Conservation (phyloP, 2,113 vertebrate genomes). For the Microtus ochrogaster region DNA sequence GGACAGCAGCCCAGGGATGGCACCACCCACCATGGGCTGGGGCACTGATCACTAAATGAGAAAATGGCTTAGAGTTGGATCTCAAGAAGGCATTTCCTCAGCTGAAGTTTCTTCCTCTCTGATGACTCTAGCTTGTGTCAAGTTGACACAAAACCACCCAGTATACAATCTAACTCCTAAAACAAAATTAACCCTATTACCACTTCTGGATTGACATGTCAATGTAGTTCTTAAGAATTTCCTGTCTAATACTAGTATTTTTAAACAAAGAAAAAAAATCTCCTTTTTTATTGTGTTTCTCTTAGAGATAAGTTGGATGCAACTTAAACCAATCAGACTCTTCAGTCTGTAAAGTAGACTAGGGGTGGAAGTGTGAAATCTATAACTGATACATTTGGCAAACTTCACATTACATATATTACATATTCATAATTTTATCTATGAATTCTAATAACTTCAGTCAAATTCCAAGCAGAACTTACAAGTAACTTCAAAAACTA, state of each 20-base stretch:
- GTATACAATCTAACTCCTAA: not conserved
- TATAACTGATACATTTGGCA: not conserved
- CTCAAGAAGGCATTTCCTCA: not conserved
- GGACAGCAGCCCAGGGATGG: not conserved
- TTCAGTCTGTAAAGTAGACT: not conserved
- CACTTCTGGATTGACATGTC: not conserved
- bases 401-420: not conserved
- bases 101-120: not conserved
- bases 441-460: not conserved
- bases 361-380: not conserved
- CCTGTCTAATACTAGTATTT: not conserved
- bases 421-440: not conserved
- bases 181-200: not conserved
- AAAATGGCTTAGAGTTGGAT: not conserved
- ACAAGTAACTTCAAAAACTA: slow-evolving; percentile 53
- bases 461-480: not conserved
- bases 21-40: not conserved
- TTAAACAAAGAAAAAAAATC: not conserved
- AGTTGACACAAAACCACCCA: not conserved
- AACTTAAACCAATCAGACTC: slow-evolving; percentile 23
- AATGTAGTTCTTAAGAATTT: slow-evolving; percentile 40
- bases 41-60: not conserved
- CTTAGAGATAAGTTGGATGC: not conserved
- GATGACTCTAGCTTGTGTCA: not conserved
- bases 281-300: not conserved